Evolutionary conservation across 2,113 vertebrate genomes (phyloP).

Genomic region (Cochlearius cochlearius): DNA sequence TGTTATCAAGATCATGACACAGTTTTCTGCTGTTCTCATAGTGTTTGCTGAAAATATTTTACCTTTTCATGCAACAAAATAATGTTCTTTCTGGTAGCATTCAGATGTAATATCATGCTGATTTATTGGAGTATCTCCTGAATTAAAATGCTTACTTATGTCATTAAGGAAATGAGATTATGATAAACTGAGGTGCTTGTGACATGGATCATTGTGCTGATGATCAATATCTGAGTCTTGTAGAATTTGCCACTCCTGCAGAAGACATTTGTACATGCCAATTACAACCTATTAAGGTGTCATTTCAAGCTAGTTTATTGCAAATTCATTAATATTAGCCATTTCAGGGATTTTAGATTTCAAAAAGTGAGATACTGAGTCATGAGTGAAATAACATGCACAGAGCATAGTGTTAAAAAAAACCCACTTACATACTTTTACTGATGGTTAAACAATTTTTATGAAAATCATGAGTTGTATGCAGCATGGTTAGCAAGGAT

Average conservation of each 20-base stretch:
- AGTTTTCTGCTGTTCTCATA: background rate
- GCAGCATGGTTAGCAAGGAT: background rate
- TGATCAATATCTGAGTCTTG: constrained; percentile 58
- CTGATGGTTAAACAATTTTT: background rate
- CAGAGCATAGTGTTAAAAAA: background rate
- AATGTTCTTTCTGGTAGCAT: background rate
- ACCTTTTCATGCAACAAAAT: background rate
- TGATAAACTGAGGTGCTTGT: constrained; percentile 62
- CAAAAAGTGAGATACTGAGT: background rate
- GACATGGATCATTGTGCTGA: constrained; percentile 61
- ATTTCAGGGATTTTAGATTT: constrained; percentile 29
- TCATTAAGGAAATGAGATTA: constrained; percentile 57
- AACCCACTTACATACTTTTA: background rate
- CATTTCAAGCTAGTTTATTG: constrained; percentile 43
- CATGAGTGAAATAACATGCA: background rate
- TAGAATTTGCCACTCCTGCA: constrained; percentile 33
- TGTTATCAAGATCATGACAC: background rate
- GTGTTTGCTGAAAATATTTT: background rate
- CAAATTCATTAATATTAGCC: constrained; percentile 53
- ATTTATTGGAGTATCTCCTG: constrained; percentile 1
- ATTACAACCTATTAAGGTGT: constrained; percentile 61
- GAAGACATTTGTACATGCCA: constrained; percentile 32
- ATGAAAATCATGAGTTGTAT: background rate
- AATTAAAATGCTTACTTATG: constrained; percentile 49
- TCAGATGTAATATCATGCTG: background rate